Conservation (phyloP, 2,888 invertebrate genomes). For the Eumacrocentrus americanus region DNA sequence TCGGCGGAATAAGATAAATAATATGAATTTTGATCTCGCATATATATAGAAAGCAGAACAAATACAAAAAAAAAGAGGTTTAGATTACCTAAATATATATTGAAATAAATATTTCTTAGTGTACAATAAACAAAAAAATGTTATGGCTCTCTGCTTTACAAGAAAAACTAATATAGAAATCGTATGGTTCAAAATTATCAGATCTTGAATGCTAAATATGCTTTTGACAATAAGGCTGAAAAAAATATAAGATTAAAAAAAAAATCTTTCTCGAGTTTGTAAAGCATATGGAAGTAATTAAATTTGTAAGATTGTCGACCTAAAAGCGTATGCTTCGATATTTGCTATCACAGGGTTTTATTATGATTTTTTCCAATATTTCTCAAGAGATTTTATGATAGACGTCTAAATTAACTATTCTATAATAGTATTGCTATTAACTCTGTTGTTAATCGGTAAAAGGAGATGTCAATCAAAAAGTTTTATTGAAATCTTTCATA, state of each 20-base stretch:
- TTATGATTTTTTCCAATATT: too few relatives aligned
- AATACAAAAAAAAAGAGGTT: not conserved
- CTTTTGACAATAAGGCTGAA: not conserved
- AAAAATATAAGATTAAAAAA: not conserved
- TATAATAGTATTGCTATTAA: too few relatives aligned
- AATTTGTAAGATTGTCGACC: not conserved
- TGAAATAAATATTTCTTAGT: not conserved
- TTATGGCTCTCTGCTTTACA: not conserved
- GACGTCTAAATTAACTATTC: too few relatives aligned
- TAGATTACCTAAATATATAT: not conserved
- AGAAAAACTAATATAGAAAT: not conserved
- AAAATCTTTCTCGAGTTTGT: not conserved
- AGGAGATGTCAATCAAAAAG: too few relatives aligned
- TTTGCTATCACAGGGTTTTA: too few relatives aligned
- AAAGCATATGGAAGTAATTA: not conserved
- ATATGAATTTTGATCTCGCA: constrained; percentile 6
- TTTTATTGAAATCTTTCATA: too few relatives aligned
- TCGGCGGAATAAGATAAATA: not conserved
- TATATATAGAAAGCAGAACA: not conserved
- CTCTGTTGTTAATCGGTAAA: too few relatives aligned
- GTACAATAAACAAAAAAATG: not conserved
- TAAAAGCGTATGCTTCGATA: too few relatives aligned
- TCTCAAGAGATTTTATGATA: too few relatives aligned
- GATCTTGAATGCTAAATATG: not conserved
- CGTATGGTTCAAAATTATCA: not conserved